Percentiles rank a stretch among this genome's conserved stretches.
Conservation (phyloP, 2,797 vertebrate genomes). For the Fratercula arctica region DNA sequence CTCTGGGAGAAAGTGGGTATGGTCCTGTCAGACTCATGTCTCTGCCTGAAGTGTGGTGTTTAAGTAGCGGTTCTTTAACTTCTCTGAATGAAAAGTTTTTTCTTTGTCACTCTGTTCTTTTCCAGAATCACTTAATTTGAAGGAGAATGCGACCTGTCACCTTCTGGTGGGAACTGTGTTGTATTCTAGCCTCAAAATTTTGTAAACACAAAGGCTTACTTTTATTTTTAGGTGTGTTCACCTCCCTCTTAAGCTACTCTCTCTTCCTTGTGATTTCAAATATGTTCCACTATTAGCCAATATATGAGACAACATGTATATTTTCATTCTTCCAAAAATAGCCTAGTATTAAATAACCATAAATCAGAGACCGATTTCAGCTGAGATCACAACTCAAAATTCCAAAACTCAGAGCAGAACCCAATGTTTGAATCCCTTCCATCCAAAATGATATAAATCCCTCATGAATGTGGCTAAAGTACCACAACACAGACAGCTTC, state of each 20-base stretch:
- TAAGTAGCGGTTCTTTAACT: not conserved
- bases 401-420: not conserved
- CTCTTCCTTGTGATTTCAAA: not conserved
- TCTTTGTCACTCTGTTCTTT: not conserved
- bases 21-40: not conserved
- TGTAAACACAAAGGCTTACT: not conserved
- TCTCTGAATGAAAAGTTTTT: not conserved
- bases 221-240: not conserved
- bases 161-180: not conserved
- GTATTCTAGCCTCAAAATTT: not conserved
- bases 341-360: not conserved
- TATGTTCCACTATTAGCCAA: not conserved
- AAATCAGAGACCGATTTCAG: not conserved
- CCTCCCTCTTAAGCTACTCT: not conserved
- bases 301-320: not conserved
- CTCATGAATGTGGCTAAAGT: not conserved
- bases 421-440: not conserved
- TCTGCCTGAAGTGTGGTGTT: not conserved
- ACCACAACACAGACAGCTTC: not conserved
- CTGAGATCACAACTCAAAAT: not conserved
- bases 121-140: not conserved
- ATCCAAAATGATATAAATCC: not conserved
- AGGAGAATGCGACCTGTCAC: not conserved
- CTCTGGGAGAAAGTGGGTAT: not conserved
- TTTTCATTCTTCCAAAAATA: conserved; percentile 8